Evolutionary conservation across 1,140 invertebrate species (phyloP).

Genomic region (Leptoteleia sp.): DNA sequence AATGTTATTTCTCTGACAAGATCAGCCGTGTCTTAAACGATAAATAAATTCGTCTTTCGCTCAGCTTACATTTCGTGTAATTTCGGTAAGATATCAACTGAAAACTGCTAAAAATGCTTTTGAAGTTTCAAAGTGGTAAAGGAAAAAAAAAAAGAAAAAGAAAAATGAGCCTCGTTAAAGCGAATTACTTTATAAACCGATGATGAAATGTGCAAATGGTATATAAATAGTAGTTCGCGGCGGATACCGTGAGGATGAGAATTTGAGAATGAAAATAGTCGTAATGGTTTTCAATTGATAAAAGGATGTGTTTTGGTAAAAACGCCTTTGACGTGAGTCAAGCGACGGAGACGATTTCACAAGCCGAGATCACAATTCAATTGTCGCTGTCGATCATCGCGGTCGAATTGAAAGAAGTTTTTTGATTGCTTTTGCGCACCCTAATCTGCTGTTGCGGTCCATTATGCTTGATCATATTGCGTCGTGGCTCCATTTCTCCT

Average conservation of each 20-base stretch:
- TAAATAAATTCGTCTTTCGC: too few relatives aligned
- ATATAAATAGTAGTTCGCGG: too few relatives aligned
- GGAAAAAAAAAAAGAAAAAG: too few relatives aligned
- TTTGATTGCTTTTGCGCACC: constrained; percentile 67
- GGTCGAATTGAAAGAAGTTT: constrained; percentile 65
- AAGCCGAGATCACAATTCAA: constrained; percentile 56
- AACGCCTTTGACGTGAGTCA: constrained; percentile 32
- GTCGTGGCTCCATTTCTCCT: constrained; percentile 73
- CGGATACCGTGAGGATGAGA: too few relatives aligned
- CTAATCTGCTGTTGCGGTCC: constrained; percentile 73
- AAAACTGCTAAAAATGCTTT: too few relatives aligned
- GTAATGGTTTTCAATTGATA: constrained; percentile 6
- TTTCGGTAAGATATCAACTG: too few relatives aligned
- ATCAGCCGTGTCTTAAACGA: too few relatives aligned
- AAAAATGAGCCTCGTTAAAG: background rate
- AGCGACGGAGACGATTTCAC: constrained; percentile 40
- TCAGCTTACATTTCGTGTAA: too few relatives aligned
- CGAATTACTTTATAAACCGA: too few relatives aligned
- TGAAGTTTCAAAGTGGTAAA: too few relatives aligned
- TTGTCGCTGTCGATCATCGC: constrained; percentile 63
- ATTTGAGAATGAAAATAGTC: constrained; percentile 22
- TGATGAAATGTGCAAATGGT: too few relatives aligned
- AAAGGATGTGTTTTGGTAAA: constrained; percentile 33
- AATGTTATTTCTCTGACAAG: too few relatives aligned
- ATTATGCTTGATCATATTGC: constrained; percentile 76